Percentiles rank a stretch among this genome's conserved stretches.
These are phyloP conservation scores for Psephotus haematonotus DNA, from an alignment of 2,113 vertebrate genomes.

Conservation along the genomic window DNA sequence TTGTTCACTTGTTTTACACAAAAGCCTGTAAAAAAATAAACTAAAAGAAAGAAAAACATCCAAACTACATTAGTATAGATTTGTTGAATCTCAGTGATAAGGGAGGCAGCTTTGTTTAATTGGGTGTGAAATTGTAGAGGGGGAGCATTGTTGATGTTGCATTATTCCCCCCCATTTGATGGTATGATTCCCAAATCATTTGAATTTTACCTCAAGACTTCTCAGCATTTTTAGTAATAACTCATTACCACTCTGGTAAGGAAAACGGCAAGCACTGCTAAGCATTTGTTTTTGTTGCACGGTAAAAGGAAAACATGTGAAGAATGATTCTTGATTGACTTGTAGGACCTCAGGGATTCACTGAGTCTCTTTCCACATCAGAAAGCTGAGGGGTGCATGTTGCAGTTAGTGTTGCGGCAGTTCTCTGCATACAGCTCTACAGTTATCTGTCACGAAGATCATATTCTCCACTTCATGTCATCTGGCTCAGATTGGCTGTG, in stretches of 20 bases:
- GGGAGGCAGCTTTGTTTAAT: neutral
- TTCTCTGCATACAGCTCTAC: neutral
- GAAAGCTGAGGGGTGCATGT: neutral
- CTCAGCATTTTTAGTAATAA: neutral
- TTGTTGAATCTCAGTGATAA: neutral
- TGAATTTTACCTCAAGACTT: neutral
- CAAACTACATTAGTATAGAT: neutral
- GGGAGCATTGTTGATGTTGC: neutral
- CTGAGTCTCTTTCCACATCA: fast-evolving
- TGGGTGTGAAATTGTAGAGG: neutral
- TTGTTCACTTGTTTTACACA: neutral
- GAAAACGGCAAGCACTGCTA: neutral
- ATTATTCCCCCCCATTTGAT: neutral
- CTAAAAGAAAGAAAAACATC: neutral
- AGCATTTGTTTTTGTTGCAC: neutral
- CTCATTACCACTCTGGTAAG: neutral
- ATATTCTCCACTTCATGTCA: neutral
- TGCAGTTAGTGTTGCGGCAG: neutral
- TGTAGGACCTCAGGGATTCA: neutral
- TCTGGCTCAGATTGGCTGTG: neutral
- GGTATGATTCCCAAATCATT: fast-evolving
- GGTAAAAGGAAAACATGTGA: neutral
- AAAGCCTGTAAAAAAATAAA: neutral
- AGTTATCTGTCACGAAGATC: slow-evolving; percentile 11
- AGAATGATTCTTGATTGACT: neutral